phyloP scores from a whole-genome alignment of 2,797 vertebrate genomes.

The Pogoniulus pusillus region DNA sequence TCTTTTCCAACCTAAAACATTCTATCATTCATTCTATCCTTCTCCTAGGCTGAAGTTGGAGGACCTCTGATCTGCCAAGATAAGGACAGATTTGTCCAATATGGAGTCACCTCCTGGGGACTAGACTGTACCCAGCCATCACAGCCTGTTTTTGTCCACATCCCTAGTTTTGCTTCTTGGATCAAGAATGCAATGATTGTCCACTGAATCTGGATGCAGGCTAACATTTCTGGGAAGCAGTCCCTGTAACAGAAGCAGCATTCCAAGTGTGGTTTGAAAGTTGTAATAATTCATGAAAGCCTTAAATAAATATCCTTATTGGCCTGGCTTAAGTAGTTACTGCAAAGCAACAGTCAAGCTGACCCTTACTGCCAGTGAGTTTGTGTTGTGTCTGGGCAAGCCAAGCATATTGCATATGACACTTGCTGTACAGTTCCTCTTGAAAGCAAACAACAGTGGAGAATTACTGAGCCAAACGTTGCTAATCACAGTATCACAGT shows the following conservation, averaged over 20 bases:
- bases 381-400: not conserved
- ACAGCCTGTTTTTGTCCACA: not conserved
- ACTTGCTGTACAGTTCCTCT: not conserved
- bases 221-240: not conserved
- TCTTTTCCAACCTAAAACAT: no score
- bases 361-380: not conserved
- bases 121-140: not conserved
- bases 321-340: not conserved
- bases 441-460: no score
- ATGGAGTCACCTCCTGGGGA: not conserved
- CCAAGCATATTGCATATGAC: not conserved
- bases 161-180: conserved; percentile 31
- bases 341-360: not conserved
- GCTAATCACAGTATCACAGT: no score
- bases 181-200: conserved; percentile 4
- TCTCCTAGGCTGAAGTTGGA: conserved; percentile 41
- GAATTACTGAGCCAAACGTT: no score
- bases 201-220: not conserved
- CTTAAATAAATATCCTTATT: conserved; percentile 40
- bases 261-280: not conserved
- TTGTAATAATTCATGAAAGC: not conserved
- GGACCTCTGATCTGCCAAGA: conserved; percentile 18
- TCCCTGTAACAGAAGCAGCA: not conserved
- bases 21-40: no score
- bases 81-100: conserved; percentile 17